phyloP scores from a whole-genome alignment of 2,888 invertebrate species.

The Parnassius glacialis region DNA sequence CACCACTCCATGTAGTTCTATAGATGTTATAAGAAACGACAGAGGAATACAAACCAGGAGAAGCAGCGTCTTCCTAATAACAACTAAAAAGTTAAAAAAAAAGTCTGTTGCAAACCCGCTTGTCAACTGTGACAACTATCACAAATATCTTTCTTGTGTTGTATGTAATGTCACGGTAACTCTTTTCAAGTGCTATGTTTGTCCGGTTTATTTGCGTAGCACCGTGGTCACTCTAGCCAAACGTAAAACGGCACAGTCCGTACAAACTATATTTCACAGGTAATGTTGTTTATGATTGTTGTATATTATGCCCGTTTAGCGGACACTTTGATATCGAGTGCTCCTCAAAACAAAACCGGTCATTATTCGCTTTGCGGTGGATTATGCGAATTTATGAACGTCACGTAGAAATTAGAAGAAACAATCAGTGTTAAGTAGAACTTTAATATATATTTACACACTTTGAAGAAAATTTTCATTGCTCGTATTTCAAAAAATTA shows the following conservation, averaged over 20 bases:
- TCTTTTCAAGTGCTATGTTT: neutral
- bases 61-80: no score
- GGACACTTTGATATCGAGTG: conserved; percentile 37
- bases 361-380: neutral
- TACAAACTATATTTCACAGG: conserved; percentile 68
- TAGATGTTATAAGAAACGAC: no score
- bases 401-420: conserved; percentile 3
- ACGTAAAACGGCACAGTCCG: conserved; percentile 47
- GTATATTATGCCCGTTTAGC: conserved; percentile 43
- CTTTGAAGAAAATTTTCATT: no score
- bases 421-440: neutral
- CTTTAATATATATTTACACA: no score
- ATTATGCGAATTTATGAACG: conserved; percentile 5
- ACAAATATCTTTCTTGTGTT: no score
- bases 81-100: no score
- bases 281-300: conserved; percentile 60
- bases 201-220: neutral
- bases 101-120: no score
- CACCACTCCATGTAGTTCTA: no score
- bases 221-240: conserved; percentile 45
- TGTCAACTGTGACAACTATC: no score
- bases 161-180: no score
- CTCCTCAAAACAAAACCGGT: conserved; percentile 26
- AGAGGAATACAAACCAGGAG: no score
- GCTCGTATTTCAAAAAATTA: no score